These are phyloP conservation scores for Solenodon paradoxus DNA, from an alignment of 2,113 vertebrate genomes.

Conservation along the genomic window DNA sequence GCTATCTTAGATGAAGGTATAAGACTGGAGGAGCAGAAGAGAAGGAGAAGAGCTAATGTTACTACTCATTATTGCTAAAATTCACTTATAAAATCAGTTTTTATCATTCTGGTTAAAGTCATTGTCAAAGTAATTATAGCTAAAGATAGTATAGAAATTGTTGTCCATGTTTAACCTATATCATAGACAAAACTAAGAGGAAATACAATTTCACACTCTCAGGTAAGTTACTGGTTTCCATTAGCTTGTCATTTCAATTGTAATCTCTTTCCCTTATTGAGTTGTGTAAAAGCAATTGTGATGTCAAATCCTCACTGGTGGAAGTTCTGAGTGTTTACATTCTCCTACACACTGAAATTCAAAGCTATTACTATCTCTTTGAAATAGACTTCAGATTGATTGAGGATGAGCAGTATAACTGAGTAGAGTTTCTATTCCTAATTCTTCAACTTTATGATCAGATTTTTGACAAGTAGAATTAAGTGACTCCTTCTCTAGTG, in stretches of 20 bases:
- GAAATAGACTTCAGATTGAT: constrained; percentile 44
- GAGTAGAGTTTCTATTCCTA: constrained; percentile 23
- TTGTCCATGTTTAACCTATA: not conserved
- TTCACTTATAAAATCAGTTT: not conserved
- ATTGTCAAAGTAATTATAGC: not conserved
- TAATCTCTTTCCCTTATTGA: constrained; percentile 12
- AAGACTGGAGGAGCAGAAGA: not conserved
- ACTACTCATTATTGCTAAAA: not conserved
- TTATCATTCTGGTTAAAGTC: not conserved
- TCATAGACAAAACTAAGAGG: not conserved
- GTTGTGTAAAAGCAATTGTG: constrained; percentile 42
- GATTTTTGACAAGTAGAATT: not conserved
- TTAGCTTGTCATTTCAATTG: not conserved
- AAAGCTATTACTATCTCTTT: constrained; percentile 25
- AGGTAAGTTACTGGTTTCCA: not conserved
- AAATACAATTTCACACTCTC: not conserved
- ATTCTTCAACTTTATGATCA: not conserved
- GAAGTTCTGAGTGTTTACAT: not conserved
- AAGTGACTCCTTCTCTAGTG: not conserved
- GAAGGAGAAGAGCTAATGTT: not conserved
- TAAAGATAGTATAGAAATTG: not conserved
- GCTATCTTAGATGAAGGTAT: not conserved
- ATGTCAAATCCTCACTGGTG: not conserved
- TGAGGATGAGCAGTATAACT: constrained; percentile 27
- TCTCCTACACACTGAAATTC: not conserved